phyloP scores from a whole-genome alignment of 2,113 vertebrate species.

The Oreochromis tanganicae region DNA sequence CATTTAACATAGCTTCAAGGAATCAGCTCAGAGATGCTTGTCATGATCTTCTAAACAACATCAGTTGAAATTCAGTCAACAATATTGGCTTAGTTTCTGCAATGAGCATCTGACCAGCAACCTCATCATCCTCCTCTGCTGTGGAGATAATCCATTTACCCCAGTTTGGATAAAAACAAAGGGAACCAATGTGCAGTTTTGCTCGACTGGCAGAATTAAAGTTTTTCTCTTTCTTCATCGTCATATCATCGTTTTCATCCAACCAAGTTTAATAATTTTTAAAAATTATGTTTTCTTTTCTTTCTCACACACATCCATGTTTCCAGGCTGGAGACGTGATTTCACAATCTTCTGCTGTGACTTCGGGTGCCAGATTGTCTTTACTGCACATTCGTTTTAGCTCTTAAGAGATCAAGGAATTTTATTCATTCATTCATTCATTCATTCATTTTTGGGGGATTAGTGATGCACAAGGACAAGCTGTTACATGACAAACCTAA shows the following conservation, averaged over 20 bases:
- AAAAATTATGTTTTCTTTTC: neutral
- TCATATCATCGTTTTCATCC: neutral
- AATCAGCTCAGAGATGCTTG: neutral
- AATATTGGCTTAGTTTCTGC: neutral
- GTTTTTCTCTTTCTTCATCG: neutral
- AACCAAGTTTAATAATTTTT: neutral
- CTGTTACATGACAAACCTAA: neutral
- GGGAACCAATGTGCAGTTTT: neutral
- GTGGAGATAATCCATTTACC: neutral
- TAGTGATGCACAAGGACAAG: neutral
- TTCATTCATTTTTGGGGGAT: neutral
- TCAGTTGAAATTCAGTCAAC: neutral
- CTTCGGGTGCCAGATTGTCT: neutral
- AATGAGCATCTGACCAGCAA: neutral
- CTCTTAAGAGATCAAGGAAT: neutral
- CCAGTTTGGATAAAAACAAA: neutral
- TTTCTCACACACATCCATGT: neutral
- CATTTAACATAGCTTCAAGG: neutral
- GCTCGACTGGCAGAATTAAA: neutral
- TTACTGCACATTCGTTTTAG: neutral
- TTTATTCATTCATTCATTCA: neutral
- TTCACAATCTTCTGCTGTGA: neutral
- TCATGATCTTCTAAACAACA: neutral
- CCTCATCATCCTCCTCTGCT: neutral
- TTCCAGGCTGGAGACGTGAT: accelerated